These are phyloP conservation scores for Apoda limacodes DNA, from an alignment of 2,888 invertebrate species.

Conservation along the genomic window DNA sequence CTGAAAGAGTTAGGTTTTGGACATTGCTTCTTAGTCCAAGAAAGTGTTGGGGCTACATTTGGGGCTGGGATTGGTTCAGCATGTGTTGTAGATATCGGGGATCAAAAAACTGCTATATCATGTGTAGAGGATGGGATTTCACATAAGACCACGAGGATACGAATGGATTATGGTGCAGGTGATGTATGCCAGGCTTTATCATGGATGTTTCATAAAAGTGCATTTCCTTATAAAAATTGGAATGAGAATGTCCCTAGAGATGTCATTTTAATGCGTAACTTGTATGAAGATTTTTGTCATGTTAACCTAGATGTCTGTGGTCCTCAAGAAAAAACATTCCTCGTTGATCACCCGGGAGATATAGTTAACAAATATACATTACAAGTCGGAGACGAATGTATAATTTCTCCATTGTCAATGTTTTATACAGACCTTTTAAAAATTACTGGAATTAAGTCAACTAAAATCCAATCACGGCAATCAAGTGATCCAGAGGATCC, in stretches of 20 bases:
- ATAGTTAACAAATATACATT: constrained; percentile 79
- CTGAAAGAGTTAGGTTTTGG: constrained; percentile 87
- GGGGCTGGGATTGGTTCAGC: constrained; percentile 75
- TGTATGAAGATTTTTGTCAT: constrained; percentile 93
- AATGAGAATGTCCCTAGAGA: constrained; percentile 80
- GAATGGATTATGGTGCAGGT: constrained; percentile 90
- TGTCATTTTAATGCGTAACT: constrained; percentile 80
- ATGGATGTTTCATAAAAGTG: constrained; percentile 89
- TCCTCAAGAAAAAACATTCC: constrained; percentile 84
- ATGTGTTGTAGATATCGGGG: constrained; percentile 95
- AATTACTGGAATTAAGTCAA: constrained; percentile 81
- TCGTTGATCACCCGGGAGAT: constrained; percentile 78
- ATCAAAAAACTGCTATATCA: constrained; percentile 94
- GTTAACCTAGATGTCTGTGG: constrained; percentile 92
- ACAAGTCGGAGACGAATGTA: constrained; percentile 90
- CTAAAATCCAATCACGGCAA: constrained; percentile 79
- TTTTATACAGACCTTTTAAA: constrained; percentile 91
- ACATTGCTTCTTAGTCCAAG: constrained; percentile 86
- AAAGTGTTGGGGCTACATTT: constrained; percentile 66
- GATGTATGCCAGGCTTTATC: constrained; percentile 92
- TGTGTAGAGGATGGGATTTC: constrained; percentile 98
- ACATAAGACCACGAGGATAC: constrained; percentile 84
- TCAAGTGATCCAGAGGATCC: constrained; percentile 90
- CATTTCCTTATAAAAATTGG: constrained; percentile 90
- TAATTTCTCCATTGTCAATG: constrained; percentile 89